Evolutionary conservation across 2,888 invertebrate species (phyloP), one percentile per base, ranked within the genome.

Genomic region (Troides helena): DNA sequence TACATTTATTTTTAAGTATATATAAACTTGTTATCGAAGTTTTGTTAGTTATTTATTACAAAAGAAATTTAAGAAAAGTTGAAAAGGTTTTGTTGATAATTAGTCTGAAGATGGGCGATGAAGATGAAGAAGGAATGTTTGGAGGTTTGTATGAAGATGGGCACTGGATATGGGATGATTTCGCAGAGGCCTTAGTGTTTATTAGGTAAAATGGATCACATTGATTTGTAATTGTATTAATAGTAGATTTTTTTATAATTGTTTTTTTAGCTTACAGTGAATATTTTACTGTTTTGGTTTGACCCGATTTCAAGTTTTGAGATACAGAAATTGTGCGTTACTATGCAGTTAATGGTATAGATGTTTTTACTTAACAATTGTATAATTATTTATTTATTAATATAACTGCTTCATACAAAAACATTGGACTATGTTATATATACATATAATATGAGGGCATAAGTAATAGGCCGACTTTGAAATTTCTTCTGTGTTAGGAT

Each of bases 101-200:
- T 17, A 57, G 46, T 43, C 36, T 65, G 56, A 46, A 43, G 12
- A 89, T 89, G 90, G 85, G 83, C 21, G 89, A 89, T 69, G 91
- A 92, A 46, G 90, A 91, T 0, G 90, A 91, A 2, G 90, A 91
- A 73, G 86, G 80, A 21, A 78, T 67, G 0, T 89, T 87, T 69
- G 87, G 86, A 30, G 90, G 90, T 17, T 62, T 85, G 62, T 92
- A 85, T 71, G 91, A 91, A 73, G 81, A 89, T 74, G 94, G 94
- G 0, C 90, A 91, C 74, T 94, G 94, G 94, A 78, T 77, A 10
- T 94, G 94, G 94, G 90, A 93, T 71, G 90, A 93, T 1, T 67
- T 62, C 23, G 71, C 72, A 3, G 74, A 80, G 59, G 77, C 75
- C 46, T 75, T 92, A 69, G 69, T 80, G 65, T 92, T 90, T 79